phyloP scores from a whole-genome alignment of 2,888 invertebrate genomes.

The Spialia ferax region DNA sequence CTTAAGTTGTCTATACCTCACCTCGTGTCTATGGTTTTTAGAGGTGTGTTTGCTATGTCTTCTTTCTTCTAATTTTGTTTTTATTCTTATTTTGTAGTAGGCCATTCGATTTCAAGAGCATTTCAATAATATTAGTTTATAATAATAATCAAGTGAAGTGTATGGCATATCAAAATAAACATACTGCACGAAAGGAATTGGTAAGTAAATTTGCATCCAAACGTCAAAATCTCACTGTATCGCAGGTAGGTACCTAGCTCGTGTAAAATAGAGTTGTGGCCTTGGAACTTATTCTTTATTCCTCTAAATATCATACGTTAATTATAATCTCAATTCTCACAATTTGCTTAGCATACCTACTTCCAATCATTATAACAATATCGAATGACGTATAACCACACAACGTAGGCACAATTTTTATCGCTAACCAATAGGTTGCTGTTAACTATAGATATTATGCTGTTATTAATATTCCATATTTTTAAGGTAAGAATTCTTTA shows the following conservation, averaged over 20 bases:
- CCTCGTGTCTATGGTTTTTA: constrained; percentile 38
- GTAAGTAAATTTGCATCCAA: constrained; percentile 48
- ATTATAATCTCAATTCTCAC: neutral
- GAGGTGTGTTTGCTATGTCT: constrained; percentile 51
- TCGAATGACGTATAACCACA: neutral
- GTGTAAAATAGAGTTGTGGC: constrained; percentile 42
- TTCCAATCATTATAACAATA: neutral
- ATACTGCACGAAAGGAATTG: constrained; percentile 37
- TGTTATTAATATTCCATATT: no score
- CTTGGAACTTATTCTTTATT: constrained; percentile 39
- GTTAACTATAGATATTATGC: neutral
- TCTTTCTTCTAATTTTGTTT: constrained; percentile 47
- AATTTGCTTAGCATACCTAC: neutral
- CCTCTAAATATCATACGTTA: neutral
- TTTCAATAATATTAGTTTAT: constrained; percentile 14
- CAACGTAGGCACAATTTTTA: neutral
- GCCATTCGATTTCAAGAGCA: constrained; percentile 19
- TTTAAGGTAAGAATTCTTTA: no score
- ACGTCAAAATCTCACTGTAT: constrained; percentile 47
- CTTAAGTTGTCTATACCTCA: neutral
- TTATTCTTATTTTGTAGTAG: constrained; percentile 48
- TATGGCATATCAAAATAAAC: constrained; percentile 20
- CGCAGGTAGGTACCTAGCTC: constrained; percentile 23
- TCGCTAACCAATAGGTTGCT: neutral
- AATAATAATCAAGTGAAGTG: constrained; percentile 38